Percentiles rank a stretch among this genome's conserved stretches.
phyloP scores from a whole-genome alignment of 1,140 invertebrate genomes.

The Drosophila micromelanica region DNA sequence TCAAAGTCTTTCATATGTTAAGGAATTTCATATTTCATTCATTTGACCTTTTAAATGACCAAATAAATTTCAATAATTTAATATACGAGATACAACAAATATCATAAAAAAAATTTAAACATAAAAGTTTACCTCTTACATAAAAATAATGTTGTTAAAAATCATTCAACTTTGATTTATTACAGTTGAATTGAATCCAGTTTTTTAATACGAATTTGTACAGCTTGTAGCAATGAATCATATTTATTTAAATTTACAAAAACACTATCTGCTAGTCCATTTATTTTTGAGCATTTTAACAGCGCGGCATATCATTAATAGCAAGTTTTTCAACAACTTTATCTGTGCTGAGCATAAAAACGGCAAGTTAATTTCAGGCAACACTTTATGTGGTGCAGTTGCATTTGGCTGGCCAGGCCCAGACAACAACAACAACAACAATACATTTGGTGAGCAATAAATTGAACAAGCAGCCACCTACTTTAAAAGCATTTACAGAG shows the following conservation, averaged over 20 bases:
- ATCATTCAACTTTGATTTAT: no score
- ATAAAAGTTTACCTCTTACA: no score
- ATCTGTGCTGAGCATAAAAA: conserved; percentile 52
- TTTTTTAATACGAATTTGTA: neutral
- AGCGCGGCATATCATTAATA: conserved; percentile 48
- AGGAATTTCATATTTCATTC: no score
- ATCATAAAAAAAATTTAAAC: no score
- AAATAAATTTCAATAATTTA: no score
- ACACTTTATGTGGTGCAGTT: conserved; percentile 63
- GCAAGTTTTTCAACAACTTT: conserved; percentile 45
- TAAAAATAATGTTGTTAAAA: no score
- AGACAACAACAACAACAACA: conserved; percentile 30
- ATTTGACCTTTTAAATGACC: no score
- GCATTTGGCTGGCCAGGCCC: conserved; percentile 36
- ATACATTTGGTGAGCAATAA: conserved; percentile 76
- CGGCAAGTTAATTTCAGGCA: conserved; percentile 66
- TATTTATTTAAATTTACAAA: conserved; percentile 16
- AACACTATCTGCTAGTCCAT: conserved; percentile 13
- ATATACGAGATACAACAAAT: no score
- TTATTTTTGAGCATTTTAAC: conserved; percentile 36
- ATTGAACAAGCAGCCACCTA: conserved; percentile 74
- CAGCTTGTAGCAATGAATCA: neutral
- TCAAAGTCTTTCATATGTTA: no score
- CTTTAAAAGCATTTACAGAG: conserved; percentile 74
- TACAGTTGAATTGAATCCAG: no score